A percentile compares a stretch with the other conserved stretches of the same genome.
phyloP scores from a whole-genome alignment of 2,888 invertebrate species.

The Cybosia mesomella region DNA sequence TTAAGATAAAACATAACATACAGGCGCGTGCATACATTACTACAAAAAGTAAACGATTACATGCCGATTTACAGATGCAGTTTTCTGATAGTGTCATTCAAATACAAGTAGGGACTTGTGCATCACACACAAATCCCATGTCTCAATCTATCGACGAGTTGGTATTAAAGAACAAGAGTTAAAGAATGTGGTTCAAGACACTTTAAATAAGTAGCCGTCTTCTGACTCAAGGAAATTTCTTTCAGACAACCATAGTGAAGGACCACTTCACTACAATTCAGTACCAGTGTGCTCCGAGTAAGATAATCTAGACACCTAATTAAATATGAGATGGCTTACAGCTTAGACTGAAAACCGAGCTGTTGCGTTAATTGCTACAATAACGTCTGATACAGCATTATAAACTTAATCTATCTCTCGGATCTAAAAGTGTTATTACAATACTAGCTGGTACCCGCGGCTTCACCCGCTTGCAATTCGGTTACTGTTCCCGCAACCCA shows the following conservation, averaged over 20 bases:
- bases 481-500: too few relatives aligned
- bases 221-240: not conserved
- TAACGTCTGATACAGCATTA: slow-evolving; percentile 9
- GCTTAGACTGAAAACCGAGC: slow-evolving; percentile 13
- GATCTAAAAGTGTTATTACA: slow-evolving; percentile 20
- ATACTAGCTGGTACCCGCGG: too few relatives aligned
- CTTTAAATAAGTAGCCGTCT: not conserved
- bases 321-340: not conserved
- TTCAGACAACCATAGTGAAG: not conserved
- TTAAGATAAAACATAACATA: slow-evolving; percentile 6
- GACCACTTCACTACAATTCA: not conserved
- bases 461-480: too few relatives aligned
- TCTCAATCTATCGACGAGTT: slow-evolving; percentile 51
- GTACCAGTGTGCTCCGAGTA: not conserved
- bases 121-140: too few relatives aligned
- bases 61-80: slow-evolving; percentile 37
- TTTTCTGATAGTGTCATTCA: slow-evolving; percentile 63
- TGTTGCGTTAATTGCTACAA: slow-evolving; percentile 8
- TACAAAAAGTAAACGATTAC: slow-evolving; percentile 30
- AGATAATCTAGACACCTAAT: not conserved
- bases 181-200: not conserved
- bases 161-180: not conserved
- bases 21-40: not conserved
- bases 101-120: slow-evolving; percentile 50
- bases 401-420: slow-evolving; percentile 6